A percentile compares a stretch with the other conserved stretches of the same genome.
Evolutionary conservation across 92 coral and sea anemone genomes (phyloP).

Genomic region (Metridium senile): DNA sequence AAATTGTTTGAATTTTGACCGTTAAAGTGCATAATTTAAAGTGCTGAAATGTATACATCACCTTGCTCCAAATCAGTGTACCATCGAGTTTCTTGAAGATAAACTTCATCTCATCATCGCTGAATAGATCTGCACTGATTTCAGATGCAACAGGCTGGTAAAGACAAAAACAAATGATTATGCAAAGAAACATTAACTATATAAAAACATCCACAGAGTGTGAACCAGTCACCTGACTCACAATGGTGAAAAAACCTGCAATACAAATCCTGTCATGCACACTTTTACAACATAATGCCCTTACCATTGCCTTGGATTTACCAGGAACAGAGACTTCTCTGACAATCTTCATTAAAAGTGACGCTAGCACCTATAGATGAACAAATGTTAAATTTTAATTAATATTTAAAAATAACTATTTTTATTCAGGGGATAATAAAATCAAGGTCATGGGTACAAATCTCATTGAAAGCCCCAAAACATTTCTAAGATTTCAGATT

Average conservation of each 20-base stretch:
- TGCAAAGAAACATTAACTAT: not conserved
- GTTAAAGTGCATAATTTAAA: not conserved
- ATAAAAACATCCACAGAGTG: not conserved
- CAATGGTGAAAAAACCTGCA: not conserved
- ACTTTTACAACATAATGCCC: not conserved
- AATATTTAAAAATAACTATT: no score
- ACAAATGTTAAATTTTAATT: no score
- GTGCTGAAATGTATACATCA: not conserved
- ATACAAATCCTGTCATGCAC: no score
- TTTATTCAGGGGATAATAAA: no score
- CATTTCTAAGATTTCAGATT: no score
- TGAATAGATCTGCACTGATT: conserved; percentile 56
- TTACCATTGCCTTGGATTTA: conserved; percentile 65
- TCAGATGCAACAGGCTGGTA: conserved; percentile 66
- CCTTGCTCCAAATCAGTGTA: conserved; percentile 70
- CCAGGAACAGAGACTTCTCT: conserved; percentile 59
- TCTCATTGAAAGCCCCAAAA: no score
- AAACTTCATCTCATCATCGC: conserved; percentile 79
- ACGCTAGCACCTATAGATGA: conserved; percentile 59
- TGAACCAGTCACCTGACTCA: not conserved
- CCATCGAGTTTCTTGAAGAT: conserved; percentile 74
- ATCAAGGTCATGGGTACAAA: no score
- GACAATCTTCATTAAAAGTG: conserved; percentile 76
- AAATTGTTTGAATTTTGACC: not conserved
- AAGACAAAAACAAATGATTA: not conserved